phyloP scores from a whole-genome alignment of 1,140 invertebrate genomes.

The Eumeta japonica region DNA sequence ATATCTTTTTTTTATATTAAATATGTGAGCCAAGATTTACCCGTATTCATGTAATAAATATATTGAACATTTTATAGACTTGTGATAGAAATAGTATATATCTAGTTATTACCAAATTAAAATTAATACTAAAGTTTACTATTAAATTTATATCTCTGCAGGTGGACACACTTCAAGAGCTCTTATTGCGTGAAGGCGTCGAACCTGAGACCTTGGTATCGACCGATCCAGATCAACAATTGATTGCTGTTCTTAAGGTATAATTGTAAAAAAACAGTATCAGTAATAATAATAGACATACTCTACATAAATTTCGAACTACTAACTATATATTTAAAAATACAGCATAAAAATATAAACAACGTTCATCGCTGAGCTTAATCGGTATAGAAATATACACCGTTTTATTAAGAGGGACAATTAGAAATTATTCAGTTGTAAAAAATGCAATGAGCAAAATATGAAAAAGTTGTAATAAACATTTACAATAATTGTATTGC shows the following conservation, averaged over 20 bases:
- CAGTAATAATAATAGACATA: background rate
- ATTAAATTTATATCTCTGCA: conserved; percentile 16
- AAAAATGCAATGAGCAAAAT: background rate
- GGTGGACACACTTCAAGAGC: conserved; percentile 69
- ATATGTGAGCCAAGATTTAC: too few species aligned
- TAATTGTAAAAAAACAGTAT: conserved; percentile 4
- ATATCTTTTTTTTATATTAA: too few species aligned
- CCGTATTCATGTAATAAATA: too few species aligned
- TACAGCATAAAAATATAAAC: background rate
- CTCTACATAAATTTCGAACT: background rate
- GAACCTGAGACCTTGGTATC: conserved; percentile 60
- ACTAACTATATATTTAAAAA: background rate
- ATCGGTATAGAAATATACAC: background rate
- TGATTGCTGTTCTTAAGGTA: conserved; percentile 82
- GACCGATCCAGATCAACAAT: conserved; percentile 77
- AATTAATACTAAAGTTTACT: background rate
- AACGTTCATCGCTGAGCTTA: background rate
- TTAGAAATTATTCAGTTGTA: too few species aligned
- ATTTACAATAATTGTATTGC: background rate
- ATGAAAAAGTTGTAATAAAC: background rate
- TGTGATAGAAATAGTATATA: background rate
- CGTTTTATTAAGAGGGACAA: too few species aligned
- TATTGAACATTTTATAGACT: too few species aligned
- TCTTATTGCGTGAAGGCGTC: conserved; percentile 65
- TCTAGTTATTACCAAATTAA: background rate